Evolutionary conservation across 1,140 invertebrate genomes (phyloP).

Genomic region (Drosophila tropicalis): DNA sequence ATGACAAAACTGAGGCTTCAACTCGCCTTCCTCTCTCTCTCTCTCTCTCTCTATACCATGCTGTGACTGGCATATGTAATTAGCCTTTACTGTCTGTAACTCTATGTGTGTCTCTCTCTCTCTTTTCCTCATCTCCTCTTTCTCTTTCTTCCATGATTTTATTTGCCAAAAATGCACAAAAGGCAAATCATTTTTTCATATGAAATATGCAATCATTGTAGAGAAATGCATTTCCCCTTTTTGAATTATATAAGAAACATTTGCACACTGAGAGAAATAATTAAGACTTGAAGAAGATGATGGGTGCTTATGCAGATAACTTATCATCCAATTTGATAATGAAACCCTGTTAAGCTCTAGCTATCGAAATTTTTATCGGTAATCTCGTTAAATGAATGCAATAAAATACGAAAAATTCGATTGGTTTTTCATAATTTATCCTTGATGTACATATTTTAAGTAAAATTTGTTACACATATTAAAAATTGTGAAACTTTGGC

Average conservation of each 20-base stretch:
- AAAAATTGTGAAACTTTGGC: not conserved
- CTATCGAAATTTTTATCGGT: too few species aligned
- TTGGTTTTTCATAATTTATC: too few species aligned
- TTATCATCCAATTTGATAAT: too few species aligned
- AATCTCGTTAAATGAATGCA: too few species aligned
- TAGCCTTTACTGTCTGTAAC: conserved; percentile 30
- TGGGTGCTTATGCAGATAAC: too few species aligned
- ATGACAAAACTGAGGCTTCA: conserved; percentile 31
- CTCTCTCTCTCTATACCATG: not conserved
- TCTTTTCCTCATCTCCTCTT: not conserved
- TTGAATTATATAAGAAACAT: not conserved
- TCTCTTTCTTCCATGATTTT: conserved; percentile 31
- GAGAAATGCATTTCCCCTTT: conserved; percentile 5
- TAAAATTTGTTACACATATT: too few species aligned
- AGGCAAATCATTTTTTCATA: conserved; percentile 39
- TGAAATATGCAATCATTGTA: conserved; percentile 1
- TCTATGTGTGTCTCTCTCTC: not conserved
- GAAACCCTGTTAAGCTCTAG: too few species aligned
- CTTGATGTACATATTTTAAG: too few species aligned
- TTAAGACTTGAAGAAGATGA: too few species aligned
- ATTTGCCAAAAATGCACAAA: conserved; percentile 55
- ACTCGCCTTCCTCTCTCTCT: conserved; percentile 8
- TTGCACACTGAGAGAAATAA: not conserved
- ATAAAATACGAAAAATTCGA: too few species aligned
- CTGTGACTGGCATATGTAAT: conserved; percentile 74